These are phyloP conservation scores for Prunella himalayana DNA, from an alignment of 2,113 vertebrate genomes.

Conservation along the genomic window DNA sequence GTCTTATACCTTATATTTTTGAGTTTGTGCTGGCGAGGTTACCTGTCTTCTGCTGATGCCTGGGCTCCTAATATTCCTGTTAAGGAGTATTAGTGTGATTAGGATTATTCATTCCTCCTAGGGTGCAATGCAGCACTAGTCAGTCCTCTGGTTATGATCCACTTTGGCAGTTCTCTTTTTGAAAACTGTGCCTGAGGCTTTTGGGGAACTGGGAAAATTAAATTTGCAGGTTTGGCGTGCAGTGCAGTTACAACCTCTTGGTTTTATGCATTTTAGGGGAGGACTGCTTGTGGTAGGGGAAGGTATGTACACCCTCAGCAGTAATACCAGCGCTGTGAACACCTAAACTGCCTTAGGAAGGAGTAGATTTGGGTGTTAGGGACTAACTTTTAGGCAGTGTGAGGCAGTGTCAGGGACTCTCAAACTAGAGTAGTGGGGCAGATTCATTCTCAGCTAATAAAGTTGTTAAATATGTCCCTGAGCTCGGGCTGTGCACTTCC, in stretches of 20 bases:
- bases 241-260: neutral
- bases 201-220: neutral
- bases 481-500: fast-evolving
- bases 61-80: neutral
- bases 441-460: neutral
- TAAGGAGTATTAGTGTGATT: neutral
- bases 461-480: neutral
- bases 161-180: neutral
- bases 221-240: neutral
- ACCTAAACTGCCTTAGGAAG: neutral
- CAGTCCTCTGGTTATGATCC: neutral
- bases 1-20: neutral
- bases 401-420: neutral
- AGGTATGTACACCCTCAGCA: neutral
- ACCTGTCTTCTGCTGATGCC: neutral
- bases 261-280: neutral
- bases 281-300: neutral
- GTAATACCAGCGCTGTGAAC: neutral
- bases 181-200: neutral
- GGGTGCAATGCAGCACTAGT: neutral
- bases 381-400: neutral
- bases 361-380: neutral
- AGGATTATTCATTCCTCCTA: neutral
- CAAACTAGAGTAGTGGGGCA: neutral
- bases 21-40: neutral